Percentiles rank a stretch among this genome's conserved stretches.
These are phyloP conservation scores for Xerus rutilus DNA, from an alignment of 2,797 vertebrate genomes.

Conservation along the genomic window DNA sequence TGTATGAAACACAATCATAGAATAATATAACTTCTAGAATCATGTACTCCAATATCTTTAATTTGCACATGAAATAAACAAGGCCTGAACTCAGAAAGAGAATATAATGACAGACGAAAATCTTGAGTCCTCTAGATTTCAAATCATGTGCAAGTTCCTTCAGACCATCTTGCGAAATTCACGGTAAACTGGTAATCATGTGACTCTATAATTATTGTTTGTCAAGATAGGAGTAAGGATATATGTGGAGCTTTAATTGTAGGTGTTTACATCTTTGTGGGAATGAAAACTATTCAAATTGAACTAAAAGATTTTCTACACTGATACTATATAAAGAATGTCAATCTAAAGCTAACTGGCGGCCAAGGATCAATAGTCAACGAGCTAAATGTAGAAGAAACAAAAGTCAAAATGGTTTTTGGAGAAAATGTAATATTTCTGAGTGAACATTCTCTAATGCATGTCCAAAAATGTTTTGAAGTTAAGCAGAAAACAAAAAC, in stretches of 20 bases:
- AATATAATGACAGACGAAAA: not conserved
- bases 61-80: constrained; percentile 6
- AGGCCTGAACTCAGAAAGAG: not conserved
- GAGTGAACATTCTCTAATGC: not conserved
- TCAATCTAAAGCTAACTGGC: not conserved
- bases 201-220: not conserved
- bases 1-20: constrained; percentile 24
- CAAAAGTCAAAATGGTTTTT: not conserved
- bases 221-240: not conserved
- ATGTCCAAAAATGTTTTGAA: not conserved
- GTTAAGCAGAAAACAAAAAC: not conserved
- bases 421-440: not conserved
- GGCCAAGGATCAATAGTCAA: not conserved
- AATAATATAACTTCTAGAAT: constrained; percentile 32
- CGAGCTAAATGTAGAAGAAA: not conserved
- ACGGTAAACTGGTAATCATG: not conserved
- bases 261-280: not conserved
- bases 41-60: not conserved
- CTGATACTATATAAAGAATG: not conserved
- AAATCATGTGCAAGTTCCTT: not conserved
- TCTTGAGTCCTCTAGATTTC: not conserved
- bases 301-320: not conserved
- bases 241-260: not conserved
- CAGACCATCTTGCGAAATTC: not conserved
- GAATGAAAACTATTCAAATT: not conserved